phyloP scores from a whole-genome alignment of 2,113 vertebrate genomes.

The Brevimyrus niger region DNA sequence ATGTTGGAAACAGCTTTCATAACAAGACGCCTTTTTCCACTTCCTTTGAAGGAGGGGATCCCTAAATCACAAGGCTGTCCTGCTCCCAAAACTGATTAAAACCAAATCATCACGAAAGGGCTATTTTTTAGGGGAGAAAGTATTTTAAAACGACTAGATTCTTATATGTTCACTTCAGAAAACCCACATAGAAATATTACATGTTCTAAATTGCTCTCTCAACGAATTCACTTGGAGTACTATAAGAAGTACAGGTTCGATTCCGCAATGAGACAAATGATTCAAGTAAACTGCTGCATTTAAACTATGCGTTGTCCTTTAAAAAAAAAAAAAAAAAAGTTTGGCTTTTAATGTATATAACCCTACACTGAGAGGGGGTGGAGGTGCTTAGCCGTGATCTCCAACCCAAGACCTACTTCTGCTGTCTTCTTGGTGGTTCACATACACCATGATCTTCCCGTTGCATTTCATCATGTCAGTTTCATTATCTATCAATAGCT shows the following conservation, averaged over 20 bases:
- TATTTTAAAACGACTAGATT: not conserved
- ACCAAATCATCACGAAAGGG: conserved; percentile 21
- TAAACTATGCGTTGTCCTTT: not conserved
- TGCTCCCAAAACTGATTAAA: not conserved
- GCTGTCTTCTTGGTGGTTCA: not conserved
- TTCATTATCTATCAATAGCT: not conserved
- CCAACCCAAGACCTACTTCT: not conserved
- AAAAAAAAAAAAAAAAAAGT: not conserved
- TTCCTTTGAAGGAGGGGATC: conserved; percentile 18
- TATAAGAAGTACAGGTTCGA: not conserved
- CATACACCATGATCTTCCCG: not conserved
- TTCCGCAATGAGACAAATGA: not conserved
- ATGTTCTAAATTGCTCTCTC: not conserved
- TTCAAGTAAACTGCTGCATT: not conserved
- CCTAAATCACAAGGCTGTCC: not conserved
- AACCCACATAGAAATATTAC: not conserved
- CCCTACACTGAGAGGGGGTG: not conserved
- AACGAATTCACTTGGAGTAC: not conserved
- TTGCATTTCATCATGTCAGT: not conserved
- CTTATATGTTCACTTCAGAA: not conserved
- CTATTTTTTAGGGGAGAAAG: not conserved
- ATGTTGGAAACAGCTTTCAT: conserved; percentile 32
- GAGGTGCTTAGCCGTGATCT: not conserved
- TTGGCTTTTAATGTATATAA: not conserved
- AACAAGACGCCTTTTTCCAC: conserved; percentile 34